These are phyloP conservation scores for Microctonus brassicae DNA, from an alignment of 2,888 invertebrate species.

Conservation along the genomic window DNA sequence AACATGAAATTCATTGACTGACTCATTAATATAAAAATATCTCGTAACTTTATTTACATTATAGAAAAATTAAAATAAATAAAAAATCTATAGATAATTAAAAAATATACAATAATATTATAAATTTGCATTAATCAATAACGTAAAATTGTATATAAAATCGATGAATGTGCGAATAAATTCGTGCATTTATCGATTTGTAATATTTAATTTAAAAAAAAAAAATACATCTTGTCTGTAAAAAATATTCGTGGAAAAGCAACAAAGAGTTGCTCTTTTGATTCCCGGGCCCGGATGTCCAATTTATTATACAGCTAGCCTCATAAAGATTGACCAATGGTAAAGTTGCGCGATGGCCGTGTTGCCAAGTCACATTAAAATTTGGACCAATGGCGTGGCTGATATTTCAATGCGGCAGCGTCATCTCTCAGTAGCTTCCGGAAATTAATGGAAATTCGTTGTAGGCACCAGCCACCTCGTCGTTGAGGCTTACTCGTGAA, in stretches of 20 bases:
- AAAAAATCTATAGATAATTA: no score
- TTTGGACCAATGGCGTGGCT: constrained; percentile 46
- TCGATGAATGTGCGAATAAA: no score
- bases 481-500: constrained; percentile 53
- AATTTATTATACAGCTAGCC: constrained; percentile 34
- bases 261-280: constrained; percentile 55
- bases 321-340: constrained; percentile 53
- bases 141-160: no score
- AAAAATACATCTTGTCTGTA: neutral
- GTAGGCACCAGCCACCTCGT: constrained; percentile 43
- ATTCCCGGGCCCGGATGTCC: constrained; percentile 48
- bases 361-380: constrained; percentile 70
- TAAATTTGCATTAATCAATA: no score
- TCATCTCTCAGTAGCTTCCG: constrained; percentile 57
- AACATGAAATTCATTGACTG: no score
- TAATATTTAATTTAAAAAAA: neutral
- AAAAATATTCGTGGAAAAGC: constrained; percentile 1
- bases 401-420: constrained; percentile 2
- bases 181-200: neutral
- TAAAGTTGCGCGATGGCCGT: constrained; percentile 64
- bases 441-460: constrained; percentile 31
- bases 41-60: no score
- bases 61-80: no score
- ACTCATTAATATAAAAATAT: no score
- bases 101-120: no score